These are phyloP conservation scores for Acanthurus tractus DNA, from an alignment of 2,797 vertebrate genomes.

Conservation along the genomic window DNA sequence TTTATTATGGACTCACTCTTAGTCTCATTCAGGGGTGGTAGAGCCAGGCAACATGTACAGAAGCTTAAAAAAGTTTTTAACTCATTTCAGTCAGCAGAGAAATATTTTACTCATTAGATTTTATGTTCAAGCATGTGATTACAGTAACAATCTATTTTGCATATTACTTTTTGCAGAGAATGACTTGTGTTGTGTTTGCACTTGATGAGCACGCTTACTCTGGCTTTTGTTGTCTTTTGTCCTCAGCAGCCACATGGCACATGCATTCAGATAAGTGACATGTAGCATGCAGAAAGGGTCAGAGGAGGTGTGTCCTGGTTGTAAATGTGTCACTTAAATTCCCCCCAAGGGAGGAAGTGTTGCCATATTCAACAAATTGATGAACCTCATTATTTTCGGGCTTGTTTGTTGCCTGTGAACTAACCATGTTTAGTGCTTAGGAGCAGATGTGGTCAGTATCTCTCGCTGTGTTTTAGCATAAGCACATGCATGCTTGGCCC, in stretches of 20 bases:
- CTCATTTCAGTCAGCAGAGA: neutral
- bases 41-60: constrained; percentile 30
- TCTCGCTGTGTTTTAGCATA: constrained; percentile 16
- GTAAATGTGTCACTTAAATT: constrained; percentile 65
- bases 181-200: constrained; percentile 20
- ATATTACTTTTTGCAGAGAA: constrained; percentile 1
- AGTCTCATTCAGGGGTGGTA: constrained; percentile 13
- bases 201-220: constrained; percentile 19
- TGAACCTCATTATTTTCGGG: constrained; percentile 52
- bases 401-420: constrained; percentile 40
- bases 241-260: constrained; percentile 17
- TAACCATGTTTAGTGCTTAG: constrained; percentile 34
- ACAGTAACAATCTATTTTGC: constrained; percentile 1
- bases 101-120: constrained; percentile 17
- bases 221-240: constrained; percentile 43
- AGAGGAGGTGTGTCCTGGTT: constrained; percentile 62
- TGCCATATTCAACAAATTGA: constrained; percentile 46
- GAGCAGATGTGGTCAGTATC: constrained; percentile 41
- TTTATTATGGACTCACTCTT: constrained; percentile 45
- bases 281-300: constrained; percentile 52
- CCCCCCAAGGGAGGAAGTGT: constrained; percentile 20
- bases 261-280: constrained; percentile 59
- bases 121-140: neutral
- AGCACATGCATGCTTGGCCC: constrained; percentile 7
- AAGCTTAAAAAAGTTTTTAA: constrained; percentile 16